Base-by-base conservation (phyloP, 2,888 invertebrate species). In the Malthinus seriepunctatus region DNA sequence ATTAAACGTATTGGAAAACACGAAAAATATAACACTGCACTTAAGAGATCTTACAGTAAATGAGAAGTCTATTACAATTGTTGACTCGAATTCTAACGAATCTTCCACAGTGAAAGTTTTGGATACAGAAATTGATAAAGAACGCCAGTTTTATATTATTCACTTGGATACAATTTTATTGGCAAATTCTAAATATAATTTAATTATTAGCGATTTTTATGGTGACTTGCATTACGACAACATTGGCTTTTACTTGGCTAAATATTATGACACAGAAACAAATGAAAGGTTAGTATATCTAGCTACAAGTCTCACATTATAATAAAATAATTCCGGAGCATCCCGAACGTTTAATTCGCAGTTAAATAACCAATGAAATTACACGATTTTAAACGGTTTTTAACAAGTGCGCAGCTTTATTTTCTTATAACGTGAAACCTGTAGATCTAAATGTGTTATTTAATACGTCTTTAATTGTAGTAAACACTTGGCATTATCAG, bases 401-500 rank as follows among this genome's bases (percentile, higher is more conserved):
- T n/a, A n/a, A n/a, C n/a, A n/a, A n/a, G n/a, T n/a, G n/a, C n/a
- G n/a, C n/a, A n/a, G n/a, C n/a, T n/a, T n/a, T n/a, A n/a, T n/a
- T n/a, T n/a, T n/a, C n/a, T n/a, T n/a, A n/a, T n/a, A n/a, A n/a
- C n/a, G n/a, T n/a, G n/a, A n/a, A n/a, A n/a, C n/a, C n/a, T n/a
- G n/a, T n/a, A n/a, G n/a, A n/a, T n/a, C n/a, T n/a, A n/a, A n/a
- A n/a, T n/a, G n/a, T n/a, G n/a, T n/a, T n/a, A n/a, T n/a, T n/a
- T n/a, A 46, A 8, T 52, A 34, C 15, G 33, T 14, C 14, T 32
- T 11, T 33, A 31, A 8, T 8, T 23, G 15, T 42, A 47, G 32
- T n/a, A 60, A 56, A 10, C n/a, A 51, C n/a, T 59, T 79, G 8
- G 87, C 84, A 1, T 79, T 86, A 0, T 88, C 88, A 0, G 88